Conservation (phyloP, 2,797 vertebrate genomes). For the Lindbergichthys nudifrons region DNA sequence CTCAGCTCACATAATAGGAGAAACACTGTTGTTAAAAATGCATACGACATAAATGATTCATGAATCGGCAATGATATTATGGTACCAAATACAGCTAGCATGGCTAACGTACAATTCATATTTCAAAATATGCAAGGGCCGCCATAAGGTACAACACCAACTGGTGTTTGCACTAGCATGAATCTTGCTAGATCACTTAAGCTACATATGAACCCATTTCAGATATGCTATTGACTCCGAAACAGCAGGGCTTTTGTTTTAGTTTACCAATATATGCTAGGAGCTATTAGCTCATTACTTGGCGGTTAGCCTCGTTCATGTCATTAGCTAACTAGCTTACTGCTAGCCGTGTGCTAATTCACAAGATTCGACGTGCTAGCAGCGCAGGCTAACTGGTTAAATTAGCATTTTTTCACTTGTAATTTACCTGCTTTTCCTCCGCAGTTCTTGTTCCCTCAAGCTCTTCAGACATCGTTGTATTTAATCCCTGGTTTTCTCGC, state of each 20-base stretch:
- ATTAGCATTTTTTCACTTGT: background rate
- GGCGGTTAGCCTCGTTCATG: conserved; percentile 17
- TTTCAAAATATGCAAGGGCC: conserved; percentile 2
- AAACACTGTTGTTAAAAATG: background rate
- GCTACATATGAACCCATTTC: background rate
- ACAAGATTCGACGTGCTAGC: conserved; percentile 6
- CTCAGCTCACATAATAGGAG: background rate
- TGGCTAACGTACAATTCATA: background rate
- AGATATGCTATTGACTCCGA: background rate
- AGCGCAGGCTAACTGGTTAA: background rate
- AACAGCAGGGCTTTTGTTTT: background rate
- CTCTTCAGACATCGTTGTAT: conserved; percentile 87
- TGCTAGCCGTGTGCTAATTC: conserved; percentile 43
- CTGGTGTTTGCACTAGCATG: conserved; percentile 39
- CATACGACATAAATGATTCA: background rate
- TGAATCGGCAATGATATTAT: background rate
- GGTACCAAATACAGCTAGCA: background rate
- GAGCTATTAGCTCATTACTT: conserved; percentile 17
- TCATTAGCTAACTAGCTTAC: conserved; percentile 61
- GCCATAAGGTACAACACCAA: conserved; percentile 40
- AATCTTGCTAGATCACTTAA: conserved; percentile 12
- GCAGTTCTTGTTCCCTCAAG: conserved; percentile 81
- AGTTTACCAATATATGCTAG: background rate
- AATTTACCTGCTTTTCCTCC: conserved; percentile 91
- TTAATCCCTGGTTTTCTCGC: conserved; percentile 1